phyloP scores from a whole-genome alignment of 2,888 invertebrate species.

The Aleiodes testaceus region DNA sequence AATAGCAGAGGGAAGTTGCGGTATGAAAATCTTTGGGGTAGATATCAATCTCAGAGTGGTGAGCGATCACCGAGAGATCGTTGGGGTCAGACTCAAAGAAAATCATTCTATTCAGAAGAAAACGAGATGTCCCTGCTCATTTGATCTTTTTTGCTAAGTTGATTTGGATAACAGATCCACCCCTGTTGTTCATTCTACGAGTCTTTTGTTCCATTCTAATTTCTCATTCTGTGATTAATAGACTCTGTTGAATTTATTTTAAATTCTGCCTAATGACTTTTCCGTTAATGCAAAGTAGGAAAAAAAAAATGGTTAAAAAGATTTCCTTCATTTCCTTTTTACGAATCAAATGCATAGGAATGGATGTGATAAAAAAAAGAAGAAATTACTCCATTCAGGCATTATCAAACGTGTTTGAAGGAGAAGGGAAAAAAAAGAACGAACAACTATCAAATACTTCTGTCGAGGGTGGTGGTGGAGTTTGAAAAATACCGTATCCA shows the following conservation, averaged over 20 bases:
- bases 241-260: constrained; percentile 17
- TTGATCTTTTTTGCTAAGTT: constrained; percentile 24
- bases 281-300: background rate
- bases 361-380: background rate
- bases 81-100: constrained; percentile 43
- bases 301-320: background rate
- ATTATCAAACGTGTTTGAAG: constrained; percentile 9
- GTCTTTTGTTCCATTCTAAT: constrained; percentile 42
- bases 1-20: background rate
- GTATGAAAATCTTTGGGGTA: constrained; percentile 63
- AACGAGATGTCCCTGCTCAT: constrained; percentile 4
- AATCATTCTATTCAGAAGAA: constrained; percentile 41
- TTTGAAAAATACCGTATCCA: constrained; percentile 69
- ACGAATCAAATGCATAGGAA: background rate
- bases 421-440: background rate
- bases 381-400: background rate
- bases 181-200: constrained; percentile 39
- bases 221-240: constrained; percentile 45
- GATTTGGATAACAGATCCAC: constrained; percentile 42
- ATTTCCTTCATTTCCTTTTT: constrained; percentile 6
- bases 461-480: constrained; percentile 22
- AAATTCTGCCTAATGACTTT: background rate
- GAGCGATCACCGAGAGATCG: constrained; percentile 56
- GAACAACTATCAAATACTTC: constrained; percentile 23
- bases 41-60: constrained; percentile 66